Conservation (phyloP, 2,888 invertebrate species). For the Ligdia adustata region DNA sequence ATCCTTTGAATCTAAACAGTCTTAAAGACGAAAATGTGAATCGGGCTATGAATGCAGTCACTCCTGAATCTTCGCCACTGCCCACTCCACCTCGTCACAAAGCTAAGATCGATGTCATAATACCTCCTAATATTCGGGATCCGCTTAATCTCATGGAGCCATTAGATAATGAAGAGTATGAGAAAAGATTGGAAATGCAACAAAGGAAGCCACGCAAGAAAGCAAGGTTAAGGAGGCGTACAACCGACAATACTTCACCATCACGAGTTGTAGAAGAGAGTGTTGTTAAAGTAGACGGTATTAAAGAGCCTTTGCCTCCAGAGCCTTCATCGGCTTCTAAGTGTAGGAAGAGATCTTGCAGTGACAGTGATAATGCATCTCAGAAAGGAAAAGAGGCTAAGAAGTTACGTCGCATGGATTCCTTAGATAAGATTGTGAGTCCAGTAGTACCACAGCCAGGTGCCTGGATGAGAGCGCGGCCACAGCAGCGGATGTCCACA, state of each 20-base stretch:
- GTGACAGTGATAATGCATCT: constrained; percentile 83
- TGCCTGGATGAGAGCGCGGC: constrained; percentile 88
- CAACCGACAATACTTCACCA: constrained; percentile 73
- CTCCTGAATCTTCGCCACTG: constrained; percentile 96
- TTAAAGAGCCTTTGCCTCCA: constrained; percentile 67
- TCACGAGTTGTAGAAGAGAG: constrained; percentile 45
- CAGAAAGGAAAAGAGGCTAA: constrained; percentile 79
- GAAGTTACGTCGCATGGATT: constrained; percentile 87
- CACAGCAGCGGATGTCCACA: constrained; percentile 62
- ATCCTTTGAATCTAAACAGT: constrained; percentile 97
- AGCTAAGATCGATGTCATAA: constrained; percentile 93
- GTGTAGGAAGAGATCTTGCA: constrained; percentile 77
- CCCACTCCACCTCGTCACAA: constrained; percentile 92
- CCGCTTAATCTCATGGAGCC: constrained; percentile 94
- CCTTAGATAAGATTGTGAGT: constrained; percentile 95
- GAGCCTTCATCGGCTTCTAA: constrained; percentile 69
- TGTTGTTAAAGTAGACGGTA: constrained; percentile 56
- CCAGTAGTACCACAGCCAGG: constrained; percentile 96
- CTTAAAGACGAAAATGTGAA: constrained; percentile 92
- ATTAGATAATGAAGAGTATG: constrained; percentile 92
- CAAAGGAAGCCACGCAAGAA: constrained; percentile 87
- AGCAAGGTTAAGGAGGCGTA: constrained; percentile 83
- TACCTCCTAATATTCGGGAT: constrained; percentile 96
- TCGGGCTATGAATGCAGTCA: constrained; percentile 93
- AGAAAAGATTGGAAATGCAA: constrained; percentile 90